Evolutionary conservation across 2,888 invertebrate genomes (phyloP).

Genomic region (Hyposoter dolosus): DNA sequence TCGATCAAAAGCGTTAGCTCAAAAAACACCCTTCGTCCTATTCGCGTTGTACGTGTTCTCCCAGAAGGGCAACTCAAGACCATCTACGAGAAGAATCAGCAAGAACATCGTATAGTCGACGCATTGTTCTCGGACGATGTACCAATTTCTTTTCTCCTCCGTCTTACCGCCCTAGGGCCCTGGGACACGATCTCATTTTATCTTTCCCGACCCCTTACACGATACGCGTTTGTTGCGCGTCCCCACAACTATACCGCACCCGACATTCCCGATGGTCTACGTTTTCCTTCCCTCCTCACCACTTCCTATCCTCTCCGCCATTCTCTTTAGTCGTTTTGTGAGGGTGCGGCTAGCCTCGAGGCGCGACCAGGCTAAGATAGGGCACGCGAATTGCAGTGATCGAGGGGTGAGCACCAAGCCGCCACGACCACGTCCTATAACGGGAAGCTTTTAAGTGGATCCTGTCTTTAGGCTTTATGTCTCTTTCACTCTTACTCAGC

Average conservation of each 20-base stretch:
- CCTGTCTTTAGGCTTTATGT: conserved; percentile 71
- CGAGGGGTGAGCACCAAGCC: conserved; percentile 72
- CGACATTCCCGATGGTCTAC: conserved; percentile 54
- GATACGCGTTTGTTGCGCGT: conserved; percentile 82
- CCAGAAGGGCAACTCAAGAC: conserved; percentile 29
- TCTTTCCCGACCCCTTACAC: conserved; percentile 82
- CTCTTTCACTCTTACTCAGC: conserved; percentile 61
- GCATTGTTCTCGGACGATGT: conserved; percentile 81
- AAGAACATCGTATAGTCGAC: conserved; percentile 30
- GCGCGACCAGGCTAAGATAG: conserved; percentile 79
- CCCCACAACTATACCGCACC: conserved; percentile 73
- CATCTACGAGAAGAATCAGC: conserved; percentile 60
- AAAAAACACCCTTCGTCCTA: conserved; percentile 21
- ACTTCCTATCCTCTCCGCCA: conserved; percentile 30
- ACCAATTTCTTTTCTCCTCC: conserved; percentile 82
- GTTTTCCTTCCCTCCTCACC: conserved; percentile 62
- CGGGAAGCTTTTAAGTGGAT: conserved; percentile 78
- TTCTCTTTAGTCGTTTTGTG: conserved; percentile 57
- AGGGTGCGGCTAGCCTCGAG: conserved; percentile 75
- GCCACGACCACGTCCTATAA: conserved; percentile 71
- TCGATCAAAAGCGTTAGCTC: conserved; percentile 37
- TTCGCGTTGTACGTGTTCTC: conserved; percentile 32
- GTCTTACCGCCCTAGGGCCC: conserved; percentile 72
- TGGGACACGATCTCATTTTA: conserved; percentile 84
- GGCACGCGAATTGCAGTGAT: conserved; percentile 78